These are phyloP conservation scores for Phallusia fumigata DNA, from an alignment of 23 tunicate genomes.

Conservation along the genomic window DNA sequence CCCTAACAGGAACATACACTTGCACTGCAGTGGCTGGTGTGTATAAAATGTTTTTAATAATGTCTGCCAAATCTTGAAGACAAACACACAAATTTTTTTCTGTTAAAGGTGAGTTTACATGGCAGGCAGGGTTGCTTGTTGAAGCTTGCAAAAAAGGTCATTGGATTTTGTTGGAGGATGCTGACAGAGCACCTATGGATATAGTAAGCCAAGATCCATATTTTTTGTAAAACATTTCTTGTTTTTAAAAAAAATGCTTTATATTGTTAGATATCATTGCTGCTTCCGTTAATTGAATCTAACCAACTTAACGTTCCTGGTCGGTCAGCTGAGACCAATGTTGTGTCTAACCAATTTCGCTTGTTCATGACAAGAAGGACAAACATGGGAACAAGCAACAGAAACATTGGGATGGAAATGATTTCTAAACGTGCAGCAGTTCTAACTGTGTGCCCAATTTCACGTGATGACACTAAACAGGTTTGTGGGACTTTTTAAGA, in stretches of 20 bases:
- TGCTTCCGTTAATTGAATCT: conserved; percentile 72
- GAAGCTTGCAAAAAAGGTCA: conserved; percentile 77
- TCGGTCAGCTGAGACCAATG: conserved; percentile 24
- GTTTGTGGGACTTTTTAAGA: conserved; percentile 4
- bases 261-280: conserved; percentile 65
- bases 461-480: conserved; percentile 48
- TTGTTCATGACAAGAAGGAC: conserved; percentile 74
- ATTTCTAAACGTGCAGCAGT: conserved; percentile 28
- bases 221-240: background rate
- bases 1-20: conserved; percentile 73
- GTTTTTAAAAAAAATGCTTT: background rate
- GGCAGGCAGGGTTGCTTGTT: conserved; percentile 88
- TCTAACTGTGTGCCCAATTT: conserved; percentile 31
- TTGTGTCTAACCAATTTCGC: conserved; percentile 57
- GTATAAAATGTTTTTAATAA: too few species aligned
- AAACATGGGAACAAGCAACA: background rate
- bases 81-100: too few species aligned
- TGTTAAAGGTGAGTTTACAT: conserved; percentile 68
- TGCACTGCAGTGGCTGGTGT: conserved; percentile 79
- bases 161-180: conserved; percentile 94
- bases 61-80: background rate
- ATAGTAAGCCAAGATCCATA: conserved; percentile 37
- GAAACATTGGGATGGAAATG: conserved; percentile 41
- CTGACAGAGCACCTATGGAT: conserved; percentile 94
- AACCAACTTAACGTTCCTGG: conserved; percentile 64